These are phyloP conservation scores for Zapornia atra DNA, from an alignment of 2,113 vertebrate genomes.

Conservation along the genomic window DNA sequence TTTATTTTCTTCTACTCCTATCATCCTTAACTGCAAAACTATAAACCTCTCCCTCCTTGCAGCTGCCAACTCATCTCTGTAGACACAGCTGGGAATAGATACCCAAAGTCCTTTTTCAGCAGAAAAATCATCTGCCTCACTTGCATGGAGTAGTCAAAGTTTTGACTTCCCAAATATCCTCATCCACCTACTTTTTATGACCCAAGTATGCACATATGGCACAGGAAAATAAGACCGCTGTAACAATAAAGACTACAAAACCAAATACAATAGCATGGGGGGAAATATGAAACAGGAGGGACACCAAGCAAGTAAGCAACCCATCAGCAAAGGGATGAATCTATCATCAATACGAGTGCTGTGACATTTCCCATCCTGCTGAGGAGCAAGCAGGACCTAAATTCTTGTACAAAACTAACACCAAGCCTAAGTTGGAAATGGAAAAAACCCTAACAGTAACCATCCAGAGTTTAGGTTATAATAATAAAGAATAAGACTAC, in stretches of 20 bases:
- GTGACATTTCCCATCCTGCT: not conserved
- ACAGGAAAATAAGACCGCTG: not conserved
- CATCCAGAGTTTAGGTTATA: not conserved
- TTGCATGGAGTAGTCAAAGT: not conserved
- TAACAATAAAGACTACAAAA: not conserved
- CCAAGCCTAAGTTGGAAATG: not conserved
- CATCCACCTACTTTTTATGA: not conserved
- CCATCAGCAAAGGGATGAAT: not conserved
- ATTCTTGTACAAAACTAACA: not conserved
- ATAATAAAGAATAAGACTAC: not conserved
- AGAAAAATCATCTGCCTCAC: not conserved
- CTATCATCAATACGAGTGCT: not conserved
- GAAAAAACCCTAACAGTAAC: not conserved
- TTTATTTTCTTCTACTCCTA: not conserved
- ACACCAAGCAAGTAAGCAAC: not conserved
- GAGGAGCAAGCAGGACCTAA: not conserved
- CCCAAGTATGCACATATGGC: no score
- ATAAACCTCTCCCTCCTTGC: not conserved
- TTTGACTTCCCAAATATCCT: not conserved
- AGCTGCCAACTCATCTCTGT: accelerated
- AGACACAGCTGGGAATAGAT: not conserved
- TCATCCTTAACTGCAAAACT: not conserved
- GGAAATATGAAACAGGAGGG: not conserved
- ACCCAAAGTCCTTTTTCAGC: not conserved
- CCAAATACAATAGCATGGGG: not conserved